phyloP scores from a whole-genome alignment of 2,113 vertebrate genomes.

The Laterallus jamaicensis region DNA sequence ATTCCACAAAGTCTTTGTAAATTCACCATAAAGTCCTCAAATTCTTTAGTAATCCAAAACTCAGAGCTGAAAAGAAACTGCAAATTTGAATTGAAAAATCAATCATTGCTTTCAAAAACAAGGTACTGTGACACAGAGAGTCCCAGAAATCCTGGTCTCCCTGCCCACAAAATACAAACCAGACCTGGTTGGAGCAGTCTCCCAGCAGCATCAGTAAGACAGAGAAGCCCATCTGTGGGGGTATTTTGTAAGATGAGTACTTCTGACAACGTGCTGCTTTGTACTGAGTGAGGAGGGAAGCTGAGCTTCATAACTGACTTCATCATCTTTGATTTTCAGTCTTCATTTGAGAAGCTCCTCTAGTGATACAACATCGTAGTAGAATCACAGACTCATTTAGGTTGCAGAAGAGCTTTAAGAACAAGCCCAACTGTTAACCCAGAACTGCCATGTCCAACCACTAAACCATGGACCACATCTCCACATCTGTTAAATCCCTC shows the following conservation, averaged over 20 bases:
- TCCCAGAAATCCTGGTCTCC: not conserved
- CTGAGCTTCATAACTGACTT: not conserved
- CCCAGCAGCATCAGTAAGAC: fast-evolving
- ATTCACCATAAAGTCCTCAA: not conserved
- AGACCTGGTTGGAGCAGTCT: not conserved
- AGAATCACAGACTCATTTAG: too few species aligned
- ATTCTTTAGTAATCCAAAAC: not conserved
- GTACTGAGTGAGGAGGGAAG: fast-evolving
- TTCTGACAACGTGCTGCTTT: not conserved
- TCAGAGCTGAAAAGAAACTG: not conserved
- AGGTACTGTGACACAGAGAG: fast-evolving
- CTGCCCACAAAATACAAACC: not conserved
- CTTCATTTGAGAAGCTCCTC: not conserved
- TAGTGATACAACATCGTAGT: fast-evolving
- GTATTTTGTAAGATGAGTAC: not conserved
- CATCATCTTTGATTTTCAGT: not conserved
- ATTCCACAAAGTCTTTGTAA: not conserved
- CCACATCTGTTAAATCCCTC: too few species aligned
- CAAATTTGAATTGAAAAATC: not conserved
- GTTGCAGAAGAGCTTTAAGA: too few species aligned
- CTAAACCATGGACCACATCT: too few species aligned
- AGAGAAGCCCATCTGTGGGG: too few species aligned
- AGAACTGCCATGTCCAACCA: too few species aligned
- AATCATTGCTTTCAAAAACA: not conserved
- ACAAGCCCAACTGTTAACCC: too few species aligned